These are phyloP conservation scores for Osmoderma eremita DNA, from an alignment of 2,888 invertebrate genomes.

Conservation along the genomic window DNA sequence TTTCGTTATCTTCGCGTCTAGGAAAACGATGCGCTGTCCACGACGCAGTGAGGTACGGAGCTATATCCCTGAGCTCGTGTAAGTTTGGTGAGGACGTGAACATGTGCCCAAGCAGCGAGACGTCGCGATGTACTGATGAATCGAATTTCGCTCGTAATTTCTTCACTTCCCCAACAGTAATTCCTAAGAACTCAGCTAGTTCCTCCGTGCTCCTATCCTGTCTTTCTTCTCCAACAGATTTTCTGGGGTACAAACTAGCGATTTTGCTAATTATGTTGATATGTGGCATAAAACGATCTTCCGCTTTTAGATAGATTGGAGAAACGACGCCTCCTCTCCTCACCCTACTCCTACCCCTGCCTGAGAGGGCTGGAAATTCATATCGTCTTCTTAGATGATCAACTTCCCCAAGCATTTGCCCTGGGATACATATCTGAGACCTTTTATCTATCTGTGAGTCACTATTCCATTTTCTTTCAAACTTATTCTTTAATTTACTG, in stretches of 20 bases:
- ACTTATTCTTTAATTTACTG: constrained; percentile 78
- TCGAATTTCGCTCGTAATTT: constrained; percentile 79
- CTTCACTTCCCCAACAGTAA: constrained; percentile 75
- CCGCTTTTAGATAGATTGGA: constrained; percentile 73
- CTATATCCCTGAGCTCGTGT: constrained; percentile 79
- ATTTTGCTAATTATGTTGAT: constrained; percentile 91
- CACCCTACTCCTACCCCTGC: constrained; percentile 65
- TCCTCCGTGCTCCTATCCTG: constrained; percentile 56
- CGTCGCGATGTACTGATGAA: constrained; percentile 62
- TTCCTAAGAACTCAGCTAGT: constrained; percentile 59
- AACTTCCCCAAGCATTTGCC: constrained; percentile 67
- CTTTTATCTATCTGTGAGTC: constrained; percentile 80
- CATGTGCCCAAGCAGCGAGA: constrained; percentile 78
- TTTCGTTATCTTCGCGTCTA: constrained; percentile 73
- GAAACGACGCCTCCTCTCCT: constrained; percentile 67
- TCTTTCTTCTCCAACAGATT: constrained; percentile 53
- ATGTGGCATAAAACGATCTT: constrained; percentile 85
- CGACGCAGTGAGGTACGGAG: constrained; percentile 79
- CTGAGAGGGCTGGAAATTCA: constrained; percentile 64
- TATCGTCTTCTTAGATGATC: constrained; percentile 71
- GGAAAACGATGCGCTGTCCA: constrained; percentile 87
- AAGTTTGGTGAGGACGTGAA: constrained; percentile 85
- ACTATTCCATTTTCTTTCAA: constrained; percentile 81
- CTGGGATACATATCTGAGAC: constrained; percentile 63
- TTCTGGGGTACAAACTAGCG: constrained; percentile 67